phyloP scores from a whole-genome alignment of 2,888 invertebrate genomes.

The Agonopterix subpropinquella region DNA sequence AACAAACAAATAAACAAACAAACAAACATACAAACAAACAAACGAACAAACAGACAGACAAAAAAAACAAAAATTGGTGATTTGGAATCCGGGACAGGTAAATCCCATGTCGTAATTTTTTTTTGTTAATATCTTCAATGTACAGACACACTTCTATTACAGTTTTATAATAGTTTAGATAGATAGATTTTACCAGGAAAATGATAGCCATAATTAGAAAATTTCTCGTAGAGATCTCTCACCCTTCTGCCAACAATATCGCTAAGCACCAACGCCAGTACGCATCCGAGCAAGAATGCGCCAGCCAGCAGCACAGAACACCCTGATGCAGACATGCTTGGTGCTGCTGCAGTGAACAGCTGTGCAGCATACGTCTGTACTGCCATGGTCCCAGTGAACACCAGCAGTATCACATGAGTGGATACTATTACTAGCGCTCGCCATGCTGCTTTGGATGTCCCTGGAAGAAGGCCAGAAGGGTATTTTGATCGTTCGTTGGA shows the following conservation, averaged over 20 bases:
- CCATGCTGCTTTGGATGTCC: slow-evolving; percentile 48
- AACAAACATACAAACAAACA: too few species aligned
- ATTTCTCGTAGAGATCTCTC: slow-evolving; percentile 6
- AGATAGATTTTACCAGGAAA: too few species aligned
- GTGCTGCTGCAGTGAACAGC: slow-evolving; percentile 61
- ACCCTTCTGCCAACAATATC: slow-evolving; percentile 72
- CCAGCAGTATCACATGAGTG: slow-evolving; percentile 17
- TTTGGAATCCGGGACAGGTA: too few species aligned
- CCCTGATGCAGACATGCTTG: slow-evolving; percentile 48
- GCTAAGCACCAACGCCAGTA: slow-evolving; percentile 43
- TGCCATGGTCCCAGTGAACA: slow-evolving; percentile 32
- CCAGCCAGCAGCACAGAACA: slow-evolving; percentile 71
- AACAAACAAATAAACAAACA: too few species aligned
- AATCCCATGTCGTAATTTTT: too few species aligned
- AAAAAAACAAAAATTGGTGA: too few species aligned
- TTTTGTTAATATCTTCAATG: too few species aligned
- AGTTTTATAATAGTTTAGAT: too few species aligned
- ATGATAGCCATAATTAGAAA: too few species aligned
- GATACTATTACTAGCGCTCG: slow-evolving; percentile 21
- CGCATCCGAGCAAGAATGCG: slow-evolving; percentile 59
- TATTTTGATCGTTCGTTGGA: too few species aligned
- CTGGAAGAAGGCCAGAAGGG: slow-evolving; percentile 16
- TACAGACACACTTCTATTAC: too few species aligned
- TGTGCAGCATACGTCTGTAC: slow-evolving; percentile 45
- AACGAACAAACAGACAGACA: too few species aligned